Percentiles rank a stretch among this genome's conserved stretches.
Evolutionary conservation across 1,140 invertebrate species (phyloP).

Genomic region (Sycobia sp.): DNA sequence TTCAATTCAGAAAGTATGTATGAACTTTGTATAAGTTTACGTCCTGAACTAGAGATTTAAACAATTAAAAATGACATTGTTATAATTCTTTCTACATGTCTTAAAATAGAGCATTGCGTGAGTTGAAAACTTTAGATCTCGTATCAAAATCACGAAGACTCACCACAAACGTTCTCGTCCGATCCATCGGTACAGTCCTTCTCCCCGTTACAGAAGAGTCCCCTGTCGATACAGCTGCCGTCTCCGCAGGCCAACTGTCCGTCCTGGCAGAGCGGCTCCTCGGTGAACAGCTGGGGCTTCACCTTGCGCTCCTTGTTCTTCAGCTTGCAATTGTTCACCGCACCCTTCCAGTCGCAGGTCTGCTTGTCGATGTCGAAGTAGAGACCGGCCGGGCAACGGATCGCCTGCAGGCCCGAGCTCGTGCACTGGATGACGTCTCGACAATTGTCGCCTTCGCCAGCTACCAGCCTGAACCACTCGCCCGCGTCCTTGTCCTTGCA

Average conservation of each 20-base stretch:
- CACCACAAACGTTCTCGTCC: conserved; percentile 90
- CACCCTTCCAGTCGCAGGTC: conserved; percentile 93
- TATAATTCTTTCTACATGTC: too few species aligned
- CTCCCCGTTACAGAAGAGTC: conserved; percentile 92
- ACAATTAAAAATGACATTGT: too few species aligned
- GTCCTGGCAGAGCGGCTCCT: conserved; percentile 88
- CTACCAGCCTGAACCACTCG: conserved; percentile 90
- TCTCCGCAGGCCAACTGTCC: conserved; percentile 87
- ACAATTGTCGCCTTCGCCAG: conserved; percentile 89
- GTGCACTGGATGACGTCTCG: conserved; percentile 95
- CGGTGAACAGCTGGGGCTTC: conserved; percentile 86
- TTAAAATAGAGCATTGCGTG: too few species aligned
- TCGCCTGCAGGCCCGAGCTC: conserved; percentile 89
- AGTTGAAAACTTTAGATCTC: too few species aligned
- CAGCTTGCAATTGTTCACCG: conserved; percentile 90
- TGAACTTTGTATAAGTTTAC: too few species aligned
- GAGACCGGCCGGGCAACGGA: conserved; percentile 89
- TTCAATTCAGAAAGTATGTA: too few species aligned
- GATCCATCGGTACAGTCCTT: conserved; percentile 89
- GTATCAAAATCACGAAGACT: too few species aligned
- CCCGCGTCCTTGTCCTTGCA: conserved; percentile 95
- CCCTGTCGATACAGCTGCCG: conserved; percentile 83
- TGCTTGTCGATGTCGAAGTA: conserved; percentile 96
- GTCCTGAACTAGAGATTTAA: too few species aligned
- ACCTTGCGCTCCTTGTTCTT: conserved; percentile 90